Evolutionary conservation across 2,113 vertebrate genomes (phyloP), one percentile per base, ranked within the genome.

Genomic region (Dinomys branickii): DNA sequence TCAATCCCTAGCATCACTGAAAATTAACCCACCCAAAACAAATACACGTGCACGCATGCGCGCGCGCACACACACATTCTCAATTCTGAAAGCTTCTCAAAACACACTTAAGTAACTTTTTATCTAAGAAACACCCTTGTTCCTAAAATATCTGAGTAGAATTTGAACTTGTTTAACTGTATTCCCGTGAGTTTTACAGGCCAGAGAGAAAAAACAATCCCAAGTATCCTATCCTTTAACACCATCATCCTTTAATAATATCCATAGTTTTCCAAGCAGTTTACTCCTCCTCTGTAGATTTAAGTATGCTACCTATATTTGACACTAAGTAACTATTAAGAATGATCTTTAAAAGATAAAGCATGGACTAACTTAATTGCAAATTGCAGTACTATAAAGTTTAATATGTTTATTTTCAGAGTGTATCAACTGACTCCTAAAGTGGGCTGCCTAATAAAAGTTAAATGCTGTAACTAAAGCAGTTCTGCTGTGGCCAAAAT

Each of bases 361-460:
- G 19, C 3, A 4, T 54, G 75, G 28, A 81, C 9, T 84, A 96
- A 89, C 30, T 26, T 91, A 91, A 91, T 58, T 95, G 50, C n/a
- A 54, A 95, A 84, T 11, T 47, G 52, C 59, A 96, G 47, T 71
- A 81, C 6, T 58, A 16, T 24, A 50, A 11, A 94, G 52, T 77
- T 87, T 96, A 71, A 84, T 20, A 95, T 85, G 47, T 93, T 97
- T 96, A 83, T 87, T 96, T 87, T 61, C 22, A 96, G 61, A 69
- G 86, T 96, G 86, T 93, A 87, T 97, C 78, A 94, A 96, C 88
- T 89, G 50, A 97, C 92, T 97, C 87, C 89, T 93, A 52, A 97
- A 97, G 83, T 91, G 95, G 63, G 61, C 78, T 96, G 77, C 92
- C 94, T 94, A 97, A 97, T 91, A 97, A 97, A 86, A 97, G 94